Percentiles rank a stretch among this genome's conserved stretches.
phyloP scores from a whole-genome alignment of 2,888 invertebrate genomes.

The Lasioglossum morio region DNA sequence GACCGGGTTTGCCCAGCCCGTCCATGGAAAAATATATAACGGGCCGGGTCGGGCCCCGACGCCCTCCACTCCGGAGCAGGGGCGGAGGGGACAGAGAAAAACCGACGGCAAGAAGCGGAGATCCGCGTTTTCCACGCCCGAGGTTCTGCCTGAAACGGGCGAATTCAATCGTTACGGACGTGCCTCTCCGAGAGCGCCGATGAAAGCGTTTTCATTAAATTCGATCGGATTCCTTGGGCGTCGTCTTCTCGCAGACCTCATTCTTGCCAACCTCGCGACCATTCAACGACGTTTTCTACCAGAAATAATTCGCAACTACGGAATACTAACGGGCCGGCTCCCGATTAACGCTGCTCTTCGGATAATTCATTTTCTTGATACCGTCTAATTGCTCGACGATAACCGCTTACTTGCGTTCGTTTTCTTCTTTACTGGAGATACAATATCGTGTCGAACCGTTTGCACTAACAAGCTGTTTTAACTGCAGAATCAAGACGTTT shows the following conservation, averaged over 20 bases:
- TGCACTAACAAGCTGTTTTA: too few species aligned
- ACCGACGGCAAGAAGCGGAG: constrained; percentile 54
- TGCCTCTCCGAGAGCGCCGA: constrained; percentile 35
- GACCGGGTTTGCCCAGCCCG: constrained; percentile 25
- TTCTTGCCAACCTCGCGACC: background rate
- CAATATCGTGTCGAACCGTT: too few species aligned
- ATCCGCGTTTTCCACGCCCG: constrained; percentile 71
- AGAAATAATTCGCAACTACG: background rate
- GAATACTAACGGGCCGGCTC: background rate
- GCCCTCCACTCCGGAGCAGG: background rate
- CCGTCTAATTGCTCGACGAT: background rate
- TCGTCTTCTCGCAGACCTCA: constrained; percentile 14
- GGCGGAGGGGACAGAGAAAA: constrained; percentile 24
- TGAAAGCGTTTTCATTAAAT: constrained; percentile 65
- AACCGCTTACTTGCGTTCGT: too few species aligned
- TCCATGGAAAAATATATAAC: constrained; percentile 23
- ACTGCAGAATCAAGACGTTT: too few species aligned
- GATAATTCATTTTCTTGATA: background rate
- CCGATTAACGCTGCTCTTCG: background rate
- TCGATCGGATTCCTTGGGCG: constrained; percentile 31
- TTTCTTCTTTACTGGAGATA: background rate
- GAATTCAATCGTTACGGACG: constrained; percentile 66
- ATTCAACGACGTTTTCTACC: background rate
- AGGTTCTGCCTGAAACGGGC: constrained; percentile 64
- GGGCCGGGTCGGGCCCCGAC: constrained; percentile 4